These are phyloP conservation scores for Poeciliopsis gracilis DNA, from an alignment of 2,797 vertebrate genomes.

Conservation along the genomic window DNA sequence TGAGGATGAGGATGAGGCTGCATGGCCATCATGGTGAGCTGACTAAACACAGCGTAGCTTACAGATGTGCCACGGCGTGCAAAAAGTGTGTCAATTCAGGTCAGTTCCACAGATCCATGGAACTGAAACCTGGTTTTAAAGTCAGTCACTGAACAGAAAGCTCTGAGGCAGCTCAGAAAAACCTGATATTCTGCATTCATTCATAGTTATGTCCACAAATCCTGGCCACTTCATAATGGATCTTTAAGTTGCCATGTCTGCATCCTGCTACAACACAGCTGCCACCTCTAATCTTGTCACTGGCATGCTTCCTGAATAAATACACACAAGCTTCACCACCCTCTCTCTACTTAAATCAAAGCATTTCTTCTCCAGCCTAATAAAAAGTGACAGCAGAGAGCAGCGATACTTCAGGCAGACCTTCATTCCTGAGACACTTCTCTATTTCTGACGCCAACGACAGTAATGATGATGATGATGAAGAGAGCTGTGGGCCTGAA, in stretches of 20 bases:
- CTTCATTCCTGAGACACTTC: conserved; percentile 30
- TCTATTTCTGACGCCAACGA: conserved; percentile 19
- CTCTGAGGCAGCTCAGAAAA: conserved; percentile 35
- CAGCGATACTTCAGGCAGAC: conserved; percentile 28
- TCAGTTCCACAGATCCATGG: neutral
- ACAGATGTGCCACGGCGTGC: conserved; percentile 1
- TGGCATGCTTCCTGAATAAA: neutral
- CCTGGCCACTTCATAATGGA: neutral
- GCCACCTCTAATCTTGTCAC: neutral
- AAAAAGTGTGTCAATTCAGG: conserved; percentile 1
- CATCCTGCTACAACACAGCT: neutral
- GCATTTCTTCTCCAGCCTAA: conserved; percentile 23
- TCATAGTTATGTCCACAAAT: conserved; percentile 34
- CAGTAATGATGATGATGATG: neutral
- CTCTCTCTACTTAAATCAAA: conserved; percentile 5
- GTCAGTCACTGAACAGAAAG: neutral
- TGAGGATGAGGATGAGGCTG: conserved; percentile 69
- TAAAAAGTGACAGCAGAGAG: conserved; percentile 27
- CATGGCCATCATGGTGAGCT: conserved; percentile 21
- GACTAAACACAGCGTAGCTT: conserved; percentile 20
- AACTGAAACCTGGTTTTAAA: neutral
- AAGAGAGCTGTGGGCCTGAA: conserved; percentile 31
- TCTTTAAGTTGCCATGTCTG: neutral
- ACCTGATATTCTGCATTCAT: conserved; percentile 13
- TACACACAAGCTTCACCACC: neutral